A percentile compares a stretch with the other conserved stretches of the same genome.
These are phyloP conservation scores for Parthenolecanium corni DNA, from an alignment of 2,888 invertebrate species.

Conservation along the genomic window DNA sequence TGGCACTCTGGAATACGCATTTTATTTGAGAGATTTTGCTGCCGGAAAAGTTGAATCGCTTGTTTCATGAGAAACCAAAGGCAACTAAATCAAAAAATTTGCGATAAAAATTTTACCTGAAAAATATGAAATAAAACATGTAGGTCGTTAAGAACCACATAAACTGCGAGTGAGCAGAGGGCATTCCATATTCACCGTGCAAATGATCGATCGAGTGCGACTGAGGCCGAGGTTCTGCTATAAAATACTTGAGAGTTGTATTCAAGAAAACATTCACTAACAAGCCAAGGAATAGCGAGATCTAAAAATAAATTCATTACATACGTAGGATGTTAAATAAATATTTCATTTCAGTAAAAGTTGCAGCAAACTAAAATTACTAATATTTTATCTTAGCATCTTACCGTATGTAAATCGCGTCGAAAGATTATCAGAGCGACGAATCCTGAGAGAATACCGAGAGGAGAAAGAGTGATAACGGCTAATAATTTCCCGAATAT, in stretches of 20 bases:
- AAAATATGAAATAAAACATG: constrained; percentile 68
- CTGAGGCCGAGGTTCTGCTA: constrained; percentile 68
- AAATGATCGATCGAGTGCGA: constrained; percentile 46
- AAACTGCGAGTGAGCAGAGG: constrained; percentile 82
- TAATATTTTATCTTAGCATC: constrained; percentile 35
- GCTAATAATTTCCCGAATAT: constrained; percentile 70
- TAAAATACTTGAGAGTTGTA: constrained; percentile 64
- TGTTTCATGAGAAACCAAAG: not conserved
- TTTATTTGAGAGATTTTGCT: too few species aligned
- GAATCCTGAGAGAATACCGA: constrained; percentile 72
- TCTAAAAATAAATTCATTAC: constrained; percentile 47
- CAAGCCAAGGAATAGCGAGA: constrained; percentile 69
- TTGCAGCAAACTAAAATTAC: not conserved
- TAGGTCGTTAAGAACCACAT: constrained; percentile 84
- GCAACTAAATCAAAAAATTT: not conserved
- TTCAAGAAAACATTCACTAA: constrained; percentile 66
- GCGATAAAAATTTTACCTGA: constrained; percentile 52
- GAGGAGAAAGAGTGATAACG: constrained; percentile 66
- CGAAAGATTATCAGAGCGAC: constrained; percentile 72
- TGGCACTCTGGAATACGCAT: too few species aligned
- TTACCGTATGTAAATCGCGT: constrained; percentile 83
- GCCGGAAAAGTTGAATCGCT: too few species aligned
- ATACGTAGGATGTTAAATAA: not conserved
- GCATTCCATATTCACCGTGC: constrained; percentile 77
- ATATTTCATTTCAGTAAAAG: not conserved